Base-by-base conservation (phyloP, 2,113 vertebrate genomes). In the Triplophysa rosa region DNA sequence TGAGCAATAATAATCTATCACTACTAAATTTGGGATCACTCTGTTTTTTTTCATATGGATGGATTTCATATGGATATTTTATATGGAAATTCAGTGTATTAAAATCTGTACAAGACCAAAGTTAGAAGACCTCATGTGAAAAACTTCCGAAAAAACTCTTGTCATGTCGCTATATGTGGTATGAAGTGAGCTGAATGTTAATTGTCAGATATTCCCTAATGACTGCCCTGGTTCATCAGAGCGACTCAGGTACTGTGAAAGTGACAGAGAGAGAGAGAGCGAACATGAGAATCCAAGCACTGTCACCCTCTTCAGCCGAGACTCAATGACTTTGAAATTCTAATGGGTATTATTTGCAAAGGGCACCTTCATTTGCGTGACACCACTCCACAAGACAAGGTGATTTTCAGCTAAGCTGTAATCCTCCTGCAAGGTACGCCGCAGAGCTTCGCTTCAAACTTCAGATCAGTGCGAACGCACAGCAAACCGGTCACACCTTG, bases 311-410 rank as follows among this genome's bases (percentile, higher is more conserved):
- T 54, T 80, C 49, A 73, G 66, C 77, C 69, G 77, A 81, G 61
- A 80, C 87, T 83, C 47, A 64, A 64, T 80, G 83, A 80, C 81
- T 79, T 83, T 70, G 66, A 76, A 77, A 80, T 81, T 81, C 84
- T 81, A 67, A 76, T 85, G 84, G 86, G 84, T 76, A 77, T 86
- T 85, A 86, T 88, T 89, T 86, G 80, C 74, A 84, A 87, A 88
- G 86, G 87, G 84, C 87, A 89, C 89, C 87, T 89, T 86, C 82
- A 80, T 88, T 86, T 87, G 80, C 71, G 56, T 58, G 40, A 59
- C 77, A 73, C 67, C 65, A 66, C 77, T 83, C 65, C 56, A 67
- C 47, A 79, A 77, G 84, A 81, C 66, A 77, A 69, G 77, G 61
- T 80, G 80, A 79, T 87, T 87, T 85, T 72, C 37, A 78, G 77